These are phyloP conservation scores for Caenorhabditis imperialis DNA, from an alignment of 2,888 invertebrate genomes.

Conservation along the genomic window DNA sequence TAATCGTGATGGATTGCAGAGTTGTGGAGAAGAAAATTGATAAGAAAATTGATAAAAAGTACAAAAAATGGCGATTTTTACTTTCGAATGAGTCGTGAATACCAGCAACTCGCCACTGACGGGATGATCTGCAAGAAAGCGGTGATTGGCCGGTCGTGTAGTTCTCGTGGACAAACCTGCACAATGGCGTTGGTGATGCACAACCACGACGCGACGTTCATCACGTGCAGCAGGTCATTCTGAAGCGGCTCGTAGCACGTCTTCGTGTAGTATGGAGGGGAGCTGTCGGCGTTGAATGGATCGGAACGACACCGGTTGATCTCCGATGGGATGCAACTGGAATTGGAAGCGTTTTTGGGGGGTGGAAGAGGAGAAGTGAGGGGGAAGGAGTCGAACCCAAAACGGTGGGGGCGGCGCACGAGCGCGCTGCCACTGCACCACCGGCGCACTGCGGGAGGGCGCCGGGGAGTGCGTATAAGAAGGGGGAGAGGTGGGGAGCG, in stretches of 20 bases:
- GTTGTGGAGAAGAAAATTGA: conserved; percentile 14
- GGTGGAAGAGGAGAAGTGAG: too few relatives aligned
- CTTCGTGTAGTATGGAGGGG: conserved; percentile 64
- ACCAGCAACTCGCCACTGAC: conserved; percentile 70
- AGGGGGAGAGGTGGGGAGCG: too few relatives aligned
- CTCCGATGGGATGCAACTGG: conserved; percentile 58
- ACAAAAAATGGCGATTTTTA: conserved; percentile 40
- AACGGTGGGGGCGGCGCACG: too few relatives aligned
- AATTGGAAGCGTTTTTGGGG: too few relatives aligned
- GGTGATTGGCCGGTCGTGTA: neutral
- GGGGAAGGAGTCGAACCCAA: too few relatives aligned
- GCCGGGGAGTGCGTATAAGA: too few relatives aligned
- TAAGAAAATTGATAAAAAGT: neutral
- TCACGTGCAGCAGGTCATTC: conserved; percentile 73
- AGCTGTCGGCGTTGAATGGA: conserved; percentile 13
- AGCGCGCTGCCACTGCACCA: too few relatives aligned
- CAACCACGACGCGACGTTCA: conserved; percentile 75
- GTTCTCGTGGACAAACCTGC: conserved; percentile 53
- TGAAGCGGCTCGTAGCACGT: conserved; percentile 74
- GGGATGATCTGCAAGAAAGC: conserved; percentile 70
- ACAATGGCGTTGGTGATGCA: conserved; percentile 70
- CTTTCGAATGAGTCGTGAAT: conserved; percentile 74
- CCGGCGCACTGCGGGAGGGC: too few relatives aligned
- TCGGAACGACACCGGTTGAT: conserved; percentile 54
- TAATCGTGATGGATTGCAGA: conserved; percentile 37